Base-by-base conservation (phyloP, 2,113 vertebrate species). In the Phasianus colchicus region DNA sequence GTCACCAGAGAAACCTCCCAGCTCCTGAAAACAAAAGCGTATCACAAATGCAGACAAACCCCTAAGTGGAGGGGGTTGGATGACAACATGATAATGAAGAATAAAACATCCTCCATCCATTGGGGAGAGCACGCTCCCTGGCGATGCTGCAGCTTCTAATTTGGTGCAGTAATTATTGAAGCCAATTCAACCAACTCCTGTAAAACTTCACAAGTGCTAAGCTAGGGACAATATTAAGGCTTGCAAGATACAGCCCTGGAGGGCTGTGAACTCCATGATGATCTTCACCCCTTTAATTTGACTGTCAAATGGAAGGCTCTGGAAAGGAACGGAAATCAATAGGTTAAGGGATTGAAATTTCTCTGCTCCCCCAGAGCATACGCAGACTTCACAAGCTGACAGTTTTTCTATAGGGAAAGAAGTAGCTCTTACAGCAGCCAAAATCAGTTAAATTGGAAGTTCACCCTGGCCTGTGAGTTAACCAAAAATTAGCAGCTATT, bases 201-300 rank as follows among this genome's bases (percentile, higher is more conserved):
- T 86, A 72, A 96, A 95, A 92, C 34, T 86, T 76, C 80, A 50
- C 82, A 88, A 81, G 78, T 92, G 84, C 82, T 90, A 92, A 86
- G 88, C 78, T 55, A 91, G 85, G 75, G 71, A 88, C 89, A 93
- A 83, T 81, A 90, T 86, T 84, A 90, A 91, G 80, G 78, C 60
- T 76, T 94, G 87, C 84, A 85, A 90, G 83, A 86, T 24, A 55
- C 14, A 83, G 77, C 93, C 91, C 92, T 55, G n/a, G 93, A 95
- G 93, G 76, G 52, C 11, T 2, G 38, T 20, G 36, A 93, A 88
- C 82, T 91, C 93, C 71, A 40, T 11, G 70, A 83, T 27, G 64
- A 94, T 95, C 95, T 92, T 91, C 85, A 95, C 80, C 86, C 88
- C 70, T 94, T 95, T 93, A 96, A 97, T 96, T 96, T 96, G 83